phyloP scores from a whole-genome alignment of 2,797 vertebrate genomes.

The Urosaurus nigricauda region DNA sequence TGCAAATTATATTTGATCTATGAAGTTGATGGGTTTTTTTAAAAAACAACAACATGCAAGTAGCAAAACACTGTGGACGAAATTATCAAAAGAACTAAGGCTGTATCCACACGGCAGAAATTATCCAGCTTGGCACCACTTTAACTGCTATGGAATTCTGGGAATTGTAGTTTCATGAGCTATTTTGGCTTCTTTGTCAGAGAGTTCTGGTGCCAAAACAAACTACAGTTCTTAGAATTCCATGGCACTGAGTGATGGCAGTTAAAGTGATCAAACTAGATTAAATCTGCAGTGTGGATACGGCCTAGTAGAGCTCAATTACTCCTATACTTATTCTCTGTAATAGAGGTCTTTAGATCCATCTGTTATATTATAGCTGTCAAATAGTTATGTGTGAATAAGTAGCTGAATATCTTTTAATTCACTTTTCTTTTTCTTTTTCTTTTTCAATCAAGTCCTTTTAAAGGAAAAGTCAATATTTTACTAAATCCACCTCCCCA shows the following conservation, averaged over 20 bases:
- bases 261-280: too few species aligned
- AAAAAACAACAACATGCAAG: neutral
- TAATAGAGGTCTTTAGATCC: neutral
- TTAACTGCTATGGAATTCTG: too few species aligned
- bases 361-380: slow-evolving; percentile 18
- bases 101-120: too few species aligned
- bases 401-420: slow-evolving; percentile 26
- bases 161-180: too few species aligned
- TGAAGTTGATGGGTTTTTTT: neutral
- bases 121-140: too few species aligned
- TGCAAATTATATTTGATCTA: neutral
- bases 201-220: too few species aligned
- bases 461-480: slow-evolving; percentile 52
- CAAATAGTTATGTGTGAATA: neutral
- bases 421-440: slow-evolving; percentile 23
- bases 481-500: slow-evolving; percentile 37
- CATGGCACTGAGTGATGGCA: too few species aligned
- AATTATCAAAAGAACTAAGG: neutral
- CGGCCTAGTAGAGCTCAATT: neutral
- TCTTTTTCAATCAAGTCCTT: slow-evolving; percentile 20
- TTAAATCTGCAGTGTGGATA: too few species aligned
- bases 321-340: neutral
- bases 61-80: neutral
- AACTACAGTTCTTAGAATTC: too few species aligned
- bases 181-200: too few species aligned